phyloP scores from a whole-genome alignment of 35 echinoderm and acorn worm genomes.

The Holothuria glaberrima region DNA sequence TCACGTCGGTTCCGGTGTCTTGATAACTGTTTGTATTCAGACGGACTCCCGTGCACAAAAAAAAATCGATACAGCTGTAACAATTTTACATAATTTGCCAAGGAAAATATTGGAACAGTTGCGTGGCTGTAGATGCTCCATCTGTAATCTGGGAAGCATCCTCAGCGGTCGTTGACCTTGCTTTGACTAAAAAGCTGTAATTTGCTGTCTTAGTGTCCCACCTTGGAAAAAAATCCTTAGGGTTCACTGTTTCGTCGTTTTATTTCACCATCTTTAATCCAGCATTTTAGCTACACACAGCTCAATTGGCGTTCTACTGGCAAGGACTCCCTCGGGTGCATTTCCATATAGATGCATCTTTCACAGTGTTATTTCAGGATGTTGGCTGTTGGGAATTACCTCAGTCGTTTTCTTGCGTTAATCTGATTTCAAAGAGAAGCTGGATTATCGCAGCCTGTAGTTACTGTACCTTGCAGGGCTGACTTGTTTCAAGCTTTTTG shows the following conservation, averaged over 20 bases:
- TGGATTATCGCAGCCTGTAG: no score
- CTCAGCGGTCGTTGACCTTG: conserved; percentile 39
- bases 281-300: conserved; percentile 24
- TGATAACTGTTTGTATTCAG: conserved; percentile 16
- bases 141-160: neutral
- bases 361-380: conserved; percentile 41
- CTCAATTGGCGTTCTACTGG: conserved; percentile 41
- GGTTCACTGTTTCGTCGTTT: conserved; percentile 12
- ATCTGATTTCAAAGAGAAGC: conserved; percentile 31
- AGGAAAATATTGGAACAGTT: conserved; percentile 35
- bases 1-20: no score
- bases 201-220: conserved; percentile 33
- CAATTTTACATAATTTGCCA: conserved; percentile 46
- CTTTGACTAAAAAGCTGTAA: conserved; percentile 32
- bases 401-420: conserved; percentile 24
- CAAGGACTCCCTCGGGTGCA: conserved; percentile 15
- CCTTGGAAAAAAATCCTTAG: conserved; percentile 48
- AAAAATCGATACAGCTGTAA: conserved; percentile 51
- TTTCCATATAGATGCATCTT: conserved; percentile 43
- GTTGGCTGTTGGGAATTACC: conserved; percentile 29
- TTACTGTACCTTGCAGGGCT: no score
- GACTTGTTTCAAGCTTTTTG: no score
- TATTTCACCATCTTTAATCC: conserved; percentile 50
- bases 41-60: conserved; percentile 16
- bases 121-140: neutral